Evolutionary conservation across 1,140 invertebrate genomes (phyloP), one percentile per base, ranked within the genome.

Genomic region (Diachasmimorpha longicaudata): DNA sequence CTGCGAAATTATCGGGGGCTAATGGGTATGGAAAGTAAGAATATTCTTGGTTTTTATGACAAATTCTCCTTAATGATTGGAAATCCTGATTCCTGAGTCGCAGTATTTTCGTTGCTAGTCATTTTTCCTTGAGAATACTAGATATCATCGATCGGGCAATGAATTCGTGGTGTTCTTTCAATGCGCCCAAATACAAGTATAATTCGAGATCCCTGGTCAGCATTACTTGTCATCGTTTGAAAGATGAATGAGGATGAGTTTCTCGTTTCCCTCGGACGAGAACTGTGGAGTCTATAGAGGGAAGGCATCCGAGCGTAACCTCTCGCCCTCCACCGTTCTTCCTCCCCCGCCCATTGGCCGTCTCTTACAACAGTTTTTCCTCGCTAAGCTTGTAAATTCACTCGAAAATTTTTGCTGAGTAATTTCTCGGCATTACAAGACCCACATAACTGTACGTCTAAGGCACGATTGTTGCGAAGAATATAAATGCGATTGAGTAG

Each of bases 391-490:
- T 71, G 42, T 73, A 72, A 44, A 77, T 77, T 71, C 74, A 52
- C 42, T 55, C 14, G 44, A 69, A 75, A 70, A 78, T 75, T 74
- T 81, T 84, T 72, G 81, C 83, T 84, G 83, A 83, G 81, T 85
- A 85, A 85, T 85, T 84, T 81, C 72, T 75, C 73, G 67, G 79
- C 80, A 85, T 85, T 85, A 85, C 81, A 84, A 85, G 77, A 79
- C 79, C 79, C n/a, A 48, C 48, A 55, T 8, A 55, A 55, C n/a
- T 21, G 4, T 19, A 55, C 19, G 19, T 55, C 48, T 55, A 9
- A 55, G 48, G n/a, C 14, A 0, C 48, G n/a, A 55, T 55, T 14
- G 48, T 19, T 55, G 19, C 19, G 48, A 31, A 31, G 31, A 31
- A 31, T 31, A 31, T 31, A 6, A 31, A 31, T 2, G 31, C 31